These are phyloP conservation scores for Alfaro cultratus DNA, from an alignment of 2,797 vertebrate genomes.

Conservation along the genomic window DNA sequence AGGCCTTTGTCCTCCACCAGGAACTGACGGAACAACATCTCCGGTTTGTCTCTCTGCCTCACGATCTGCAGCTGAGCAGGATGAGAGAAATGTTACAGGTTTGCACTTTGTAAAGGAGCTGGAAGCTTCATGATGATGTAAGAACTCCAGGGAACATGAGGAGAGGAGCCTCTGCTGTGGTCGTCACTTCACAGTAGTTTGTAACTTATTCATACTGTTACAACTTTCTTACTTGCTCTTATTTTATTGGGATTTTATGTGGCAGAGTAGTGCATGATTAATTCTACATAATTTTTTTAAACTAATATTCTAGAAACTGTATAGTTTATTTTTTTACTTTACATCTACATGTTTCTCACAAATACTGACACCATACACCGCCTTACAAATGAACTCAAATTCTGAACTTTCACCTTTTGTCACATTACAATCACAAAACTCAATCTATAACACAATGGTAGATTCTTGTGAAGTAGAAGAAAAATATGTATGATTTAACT, in stretches of 20 bases:
- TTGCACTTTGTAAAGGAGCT: neutral
- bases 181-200: neutral
- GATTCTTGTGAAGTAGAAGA: no score
- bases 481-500: no score
- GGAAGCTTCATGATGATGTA: neutral
- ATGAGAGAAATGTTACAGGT: neutral
- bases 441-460: no score
- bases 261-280: neutral
- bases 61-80: conserved; percentile 86
- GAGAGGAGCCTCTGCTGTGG: neutral
- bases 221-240: neutral
- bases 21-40: conserved; percentile 90
- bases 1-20: conserved; percentile 94
- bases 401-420: no score
- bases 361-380: no score
- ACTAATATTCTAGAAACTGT: neutral
- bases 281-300: neutral
- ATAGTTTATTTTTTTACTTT: neutral
- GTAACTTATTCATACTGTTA: neutral
- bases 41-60: conserved; percentile 90
- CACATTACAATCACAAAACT: no score
- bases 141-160: neutral
- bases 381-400: no score
- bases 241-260: neutral
- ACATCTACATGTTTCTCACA: no score